These are phyloP conservation scores for Rhynchonycteris naso DNA, from an alignment of 2,797 vertebrate genomes.

Conservation along the genomic window DNA sequence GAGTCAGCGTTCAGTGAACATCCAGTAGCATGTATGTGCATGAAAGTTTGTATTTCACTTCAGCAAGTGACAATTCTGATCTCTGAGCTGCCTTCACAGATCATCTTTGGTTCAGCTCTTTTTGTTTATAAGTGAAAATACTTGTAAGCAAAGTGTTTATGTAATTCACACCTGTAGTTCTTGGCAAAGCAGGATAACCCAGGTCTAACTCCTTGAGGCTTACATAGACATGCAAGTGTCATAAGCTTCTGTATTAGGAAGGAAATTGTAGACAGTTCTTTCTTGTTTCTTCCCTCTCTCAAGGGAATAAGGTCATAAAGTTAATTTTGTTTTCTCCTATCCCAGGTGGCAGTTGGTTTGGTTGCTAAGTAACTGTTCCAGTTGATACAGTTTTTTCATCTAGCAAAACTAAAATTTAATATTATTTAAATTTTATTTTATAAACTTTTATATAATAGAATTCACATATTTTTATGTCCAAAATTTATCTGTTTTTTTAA, in stretches of 20 bases:
- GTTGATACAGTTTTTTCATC: constrained; percentile 22
- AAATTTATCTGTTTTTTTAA: background rate
- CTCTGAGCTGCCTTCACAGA: background rate
- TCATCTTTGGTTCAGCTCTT: constrained; percentile 15
- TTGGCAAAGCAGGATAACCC: background rate
- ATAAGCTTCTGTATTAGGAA: constrained; percentile 40
- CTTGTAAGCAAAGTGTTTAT: background rate
- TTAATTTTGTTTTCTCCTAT: constrained; percentile 57
- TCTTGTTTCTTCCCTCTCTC: constrained; percentile 28
- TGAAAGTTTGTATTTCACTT: background rate
- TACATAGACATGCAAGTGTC: constrained; percentile 10
- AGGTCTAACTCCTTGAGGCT: constrained; percentile 18
- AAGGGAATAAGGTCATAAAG: constrained; percentile 38
- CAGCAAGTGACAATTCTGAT: constrained; percentile 8
- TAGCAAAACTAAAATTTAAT: constrained; percentile 47
- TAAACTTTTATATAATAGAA: constrained; percentile 22
- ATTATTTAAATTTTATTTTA: constrained; percentile 45
- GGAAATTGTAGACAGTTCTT: constrained; percentile 43
- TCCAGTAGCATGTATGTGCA: background rate
- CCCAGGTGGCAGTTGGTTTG: constrained; percentile 34
- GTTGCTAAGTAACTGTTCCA: constrained; percentile 59
- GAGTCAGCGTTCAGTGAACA: constrained; percentile 30
- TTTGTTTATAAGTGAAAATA: constrained; percentile 44
- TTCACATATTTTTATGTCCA: constrained; percentile 25
- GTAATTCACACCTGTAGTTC: constrained; percentile 18